These are phyloP conservation scores for Hozukius guyotensis DNA, from an alignment of 2,797 vertebrate genomes.

Conservation along the genomic window DNA sequence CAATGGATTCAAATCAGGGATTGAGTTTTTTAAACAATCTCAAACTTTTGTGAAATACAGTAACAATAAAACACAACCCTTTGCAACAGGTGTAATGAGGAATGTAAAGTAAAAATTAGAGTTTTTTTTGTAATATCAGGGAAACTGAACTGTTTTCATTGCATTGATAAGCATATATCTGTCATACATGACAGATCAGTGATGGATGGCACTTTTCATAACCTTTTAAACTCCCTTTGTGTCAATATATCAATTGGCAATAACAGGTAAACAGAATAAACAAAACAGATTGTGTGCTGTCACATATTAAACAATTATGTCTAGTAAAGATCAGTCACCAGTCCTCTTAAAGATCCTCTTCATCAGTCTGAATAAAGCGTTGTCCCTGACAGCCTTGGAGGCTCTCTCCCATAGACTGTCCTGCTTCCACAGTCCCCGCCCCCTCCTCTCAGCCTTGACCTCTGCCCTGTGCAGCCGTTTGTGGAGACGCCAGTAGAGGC, in stretches of 20 bases:
- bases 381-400: conserved; percentile 55
- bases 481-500: conserved; percentile 88
- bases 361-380: conserved; percentile 58
- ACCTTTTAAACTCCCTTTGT: not conserved
- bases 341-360: conserved; percentile 70
- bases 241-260: not conserved
- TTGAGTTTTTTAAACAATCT: conserved; percentile 26
- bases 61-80: not conserved
- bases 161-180: not conserved
- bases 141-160: not conserved
- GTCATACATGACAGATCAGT: not conserved
- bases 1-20: conserved; percentile 3
- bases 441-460: conserved; percentile 87
- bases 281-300: not conserved
- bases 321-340: conserved; percentile 22
- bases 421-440: conserved; percentile 90
- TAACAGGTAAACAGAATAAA: not conserved
- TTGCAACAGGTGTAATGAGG: conserved; percentile 3
- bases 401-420: conserved; percentile 81
- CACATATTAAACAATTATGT: not conserved
- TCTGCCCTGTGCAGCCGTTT: conserved; percentile 90
- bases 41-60: not conserved
- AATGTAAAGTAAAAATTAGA: not conserved
- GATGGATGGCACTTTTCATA: not conserved
- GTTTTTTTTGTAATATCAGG: not conserved